A percentile compares a stretch with the other conserved stretches of the same genome.
These are phyloP conservation scores for Gambusia yucatana DNA, from an alignment of 2,797 vertebrate genomes.

Conservation along the genomic window DNA sequence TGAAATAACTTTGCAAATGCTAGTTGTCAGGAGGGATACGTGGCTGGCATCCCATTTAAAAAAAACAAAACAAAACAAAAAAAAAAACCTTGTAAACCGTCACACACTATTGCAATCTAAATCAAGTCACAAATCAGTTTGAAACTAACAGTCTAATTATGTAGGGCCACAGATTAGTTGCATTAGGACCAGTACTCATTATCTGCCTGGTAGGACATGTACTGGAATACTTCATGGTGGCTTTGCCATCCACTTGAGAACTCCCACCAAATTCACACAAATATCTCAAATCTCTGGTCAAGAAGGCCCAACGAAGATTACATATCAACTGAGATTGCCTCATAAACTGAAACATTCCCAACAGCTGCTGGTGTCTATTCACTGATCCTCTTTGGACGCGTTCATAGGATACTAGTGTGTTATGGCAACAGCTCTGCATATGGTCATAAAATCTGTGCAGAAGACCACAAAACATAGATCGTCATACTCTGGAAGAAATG, in stretches of 20 bases:
- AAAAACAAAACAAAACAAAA: too few relatives aligned
- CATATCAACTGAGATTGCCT: not conserved
- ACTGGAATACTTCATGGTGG: not conserved
- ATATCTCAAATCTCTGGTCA: not conserved
- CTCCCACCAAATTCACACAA: not conserved
- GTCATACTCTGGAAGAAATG: not conserved
- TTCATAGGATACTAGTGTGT: not conserved
- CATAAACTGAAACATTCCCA: not conserved
- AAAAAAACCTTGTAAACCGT: too few relatives aligned
- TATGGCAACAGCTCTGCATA: constrained; percentile 4
- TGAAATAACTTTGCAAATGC: too few relatives aligned
- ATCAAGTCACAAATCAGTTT: not conserved
- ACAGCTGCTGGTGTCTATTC: constrained; percentile 5
- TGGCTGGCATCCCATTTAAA: too few relatives aligned
- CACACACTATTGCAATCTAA: not conserved
- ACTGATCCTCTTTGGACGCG: not conserved
- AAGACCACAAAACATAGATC: constrained; percentile 1
- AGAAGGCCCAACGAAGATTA: constrained; percentile 1
- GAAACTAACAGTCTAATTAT: not conserved
- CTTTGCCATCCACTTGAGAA: not conserved
- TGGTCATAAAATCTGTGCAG: constrained; percentile 2
- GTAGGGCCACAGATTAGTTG: not conserved
- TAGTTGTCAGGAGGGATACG: too few relatives aligned
- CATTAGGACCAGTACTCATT: not conserved
- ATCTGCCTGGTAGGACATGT: not conserved